Conservation (phyloP, 2,113 vertebrate genomes). For the Silurus glanis region DNA sequence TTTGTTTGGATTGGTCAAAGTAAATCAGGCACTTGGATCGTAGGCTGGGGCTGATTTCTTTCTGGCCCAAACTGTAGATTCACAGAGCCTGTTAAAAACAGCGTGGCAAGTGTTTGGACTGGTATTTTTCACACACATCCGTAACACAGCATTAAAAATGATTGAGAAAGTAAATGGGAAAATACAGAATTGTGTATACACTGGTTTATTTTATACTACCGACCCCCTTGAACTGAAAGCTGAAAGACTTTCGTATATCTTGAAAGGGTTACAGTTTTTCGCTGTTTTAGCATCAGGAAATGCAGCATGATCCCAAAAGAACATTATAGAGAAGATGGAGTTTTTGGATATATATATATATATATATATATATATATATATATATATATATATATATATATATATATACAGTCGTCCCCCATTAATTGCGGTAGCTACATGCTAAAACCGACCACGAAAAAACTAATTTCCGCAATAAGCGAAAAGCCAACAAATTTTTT, state of each 20-base stretch:
- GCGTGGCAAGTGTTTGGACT: not conserved
- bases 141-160: not conserved
- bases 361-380: too few species aligned
- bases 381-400: too few species aligned
- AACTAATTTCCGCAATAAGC: too few species aligned
- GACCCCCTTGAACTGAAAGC: too few species aligned
- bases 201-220: not conserved
- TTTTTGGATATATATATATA: too few species aligned
- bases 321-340: too few species aligned
- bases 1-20: not conserved
- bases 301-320: not conserved
- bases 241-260: not conserved
- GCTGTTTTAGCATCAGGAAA: not conserved
- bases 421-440: too few species aligned
- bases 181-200: not conserved
- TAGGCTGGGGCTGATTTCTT: not conserved
- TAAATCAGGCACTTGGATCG: not conserved
- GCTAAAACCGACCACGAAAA: too few species aligned
- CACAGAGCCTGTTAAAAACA: not conserved
- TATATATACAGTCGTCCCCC: too few species aligned
- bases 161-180: not conserved
- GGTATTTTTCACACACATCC: not conserved
- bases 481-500: too few species aligned
- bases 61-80: too few species aligned
- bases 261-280: not conserved